A percentile compares a stretch with the other conserved stretches of the same genome.
phyloP scores from a whole-genome alignment of 23 tunicate species.

The Aplidium turbinatum region DNA sequence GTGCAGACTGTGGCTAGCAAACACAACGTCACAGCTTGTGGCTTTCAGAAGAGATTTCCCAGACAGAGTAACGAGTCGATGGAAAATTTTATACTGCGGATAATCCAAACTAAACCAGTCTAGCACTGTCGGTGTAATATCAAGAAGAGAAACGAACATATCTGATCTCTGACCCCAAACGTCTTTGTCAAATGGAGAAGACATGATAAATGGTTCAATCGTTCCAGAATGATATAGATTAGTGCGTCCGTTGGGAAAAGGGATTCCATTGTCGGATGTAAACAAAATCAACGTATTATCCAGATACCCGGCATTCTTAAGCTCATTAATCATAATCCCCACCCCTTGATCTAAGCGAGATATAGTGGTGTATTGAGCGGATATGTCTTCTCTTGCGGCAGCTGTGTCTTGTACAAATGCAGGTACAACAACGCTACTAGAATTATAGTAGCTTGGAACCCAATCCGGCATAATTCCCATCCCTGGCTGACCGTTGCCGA shows the following conservation, averaged over 20 bases:
- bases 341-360: conserved; percentile 90
- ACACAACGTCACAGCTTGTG: conserved; percentile 20
- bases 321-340: conserved; percentile 59
- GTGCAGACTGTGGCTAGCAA: conserved; percentile 80
- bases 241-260: conserved; percentile 87
- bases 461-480: conserved; percentile 89
- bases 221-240: conserved; percentile 76
- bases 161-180: conserved; percentile 34
- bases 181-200: conserved; percentile 40
- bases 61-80: conserved; percentile 41
- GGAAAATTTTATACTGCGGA: conserved; percentile 69
- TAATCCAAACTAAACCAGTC: conserved; percentile 68
- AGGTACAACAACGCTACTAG: conserved; percentile 70
- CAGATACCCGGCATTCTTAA: conserved; percentile 37
- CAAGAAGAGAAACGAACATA: conserved; percentile 44
- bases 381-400: conserved; percentile 52
- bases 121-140: conserved; percentile 84
- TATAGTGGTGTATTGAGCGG: conserved; percentile 89
- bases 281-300: conserved; percentile 68
- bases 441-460: conserved; percentile 60
- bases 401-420: conserved; percentile 85
- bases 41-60: conserved; percentile 56
- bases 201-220: conserved; percentile 59
- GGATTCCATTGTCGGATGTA: conserved; percentile 87
- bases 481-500: conserved; percentile 85